A percentile compares a stretch with the other conserved stretches of the same genome.
phyloP scores from a whole-genome alignment of 2,797 vertebrate species.

The Microchirus variegatus region DNA sequence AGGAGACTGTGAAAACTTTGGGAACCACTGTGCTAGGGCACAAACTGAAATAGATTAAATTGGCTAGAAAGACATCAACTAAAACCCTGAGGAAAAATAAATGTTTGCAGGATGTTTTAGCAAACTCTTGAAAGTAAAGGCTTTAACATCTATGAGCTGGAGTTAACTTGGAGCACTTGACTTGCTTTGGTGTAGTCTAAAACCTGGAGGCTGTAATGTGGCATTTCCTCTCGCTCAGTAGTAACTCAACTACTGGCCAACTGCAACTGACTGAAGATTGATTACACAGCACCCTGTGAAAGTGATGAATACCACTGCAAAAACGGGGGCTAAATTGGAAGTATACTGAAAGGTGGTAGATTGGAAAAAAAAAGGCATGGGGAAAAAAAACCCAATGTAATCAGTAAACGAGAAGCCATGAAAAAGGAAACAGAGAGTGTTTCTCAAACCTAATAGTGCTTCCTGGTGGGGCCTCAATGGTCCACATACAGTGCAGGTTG shows the following conservation, averaged over 20 bases:
- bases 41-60: neutral
- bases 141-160: neutral
- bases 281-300: constrained; percentile 65
- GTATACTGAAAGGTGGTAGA: constrained; percentile 60
- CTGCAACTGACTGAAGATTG: constrained; percentile 55
- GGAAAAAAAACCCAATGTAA: constrained; percentile 57
- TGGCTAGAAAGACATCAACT: neutral
- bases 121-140: constrained; percentile 1
- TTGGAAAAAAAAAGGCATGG: constrained; percentile 47
- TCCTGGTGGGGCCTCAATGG: constrained; percentile 91
- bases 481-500: constrained; percentile 97
- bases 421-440: constrained; percentile 22
- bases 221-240: constrained; percentile 40
- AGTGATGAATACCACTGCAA: constrained; percentile 64
- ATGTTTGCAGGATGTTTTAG: neutral
- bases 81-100: neutral
- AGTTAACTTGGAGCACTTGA: constrained; percentile 3
- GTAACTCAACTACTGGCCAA: constrained; percentile 53
- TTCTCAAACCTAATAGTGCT: constrained; percentile 94
- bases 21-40: neutral
- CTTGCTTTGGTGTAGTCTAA: constrained; percentile 33
- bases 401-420: constrained; percentile 43
- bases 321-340: constrained; percentile 56
- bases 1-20: too few species aligned
- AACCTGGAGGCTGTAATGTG: constrained; percentile 26